These are phyloP conservation scores for Zaprionus ornatus DNA, from an alignment of 1,140 invertebrate species.

Conservation along the genomic window DNA sequence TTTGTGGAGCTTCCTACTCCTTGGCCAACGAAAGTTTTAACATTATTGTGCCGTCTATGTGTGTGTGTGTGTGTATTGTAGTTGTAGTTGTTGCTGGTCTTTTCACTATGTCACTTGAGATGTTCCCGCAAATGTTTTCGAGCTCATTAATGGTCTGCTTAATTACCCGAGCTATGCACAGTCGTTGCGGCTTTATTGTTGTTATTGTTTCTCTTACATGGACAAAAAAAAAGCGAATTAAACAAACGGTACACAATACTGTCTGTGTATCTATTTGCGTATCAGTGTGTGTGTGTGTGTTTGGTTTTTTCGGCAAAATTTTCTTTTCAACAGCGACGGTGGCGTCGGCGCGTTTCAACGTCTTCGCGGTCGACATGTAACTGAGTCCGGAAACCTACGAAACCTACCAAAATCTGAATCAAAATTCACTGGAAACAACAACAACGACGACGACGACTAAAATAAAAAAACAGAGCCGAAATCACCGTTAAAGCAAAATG, in stretches of 20 bases:
- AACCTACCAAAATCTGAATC: slow-evolving; percentile 10
- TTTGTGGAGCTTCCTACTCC: slow-evolving; percentile 27
- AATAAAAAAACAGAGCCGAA: neutral
- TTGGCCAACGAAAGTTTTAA: slow-evolving; percentile 12
- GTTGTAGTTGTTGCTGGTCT: slow-evolving; percentile 2
- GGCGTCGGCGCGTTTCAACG: slow-evolving; percentile 57
- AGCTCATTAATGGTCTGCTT: slow-evolving; percentile 14
- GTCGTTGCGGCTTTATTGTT: neutral
- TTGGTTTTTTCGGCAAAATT: neutral
- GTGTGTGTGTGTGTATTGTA: neutral
- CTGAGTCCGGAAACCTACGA: slow-evolving; percentile 45
- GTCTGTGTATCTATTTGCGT: neutral
- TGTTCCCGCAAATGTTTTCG: slow-evolving; percentile 12
- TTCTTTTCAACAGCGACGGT: slow-evolving; percentile 33
- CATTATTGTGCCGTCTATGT: neutral
- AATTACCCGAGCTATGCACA: slow-evolving; percentile 10
- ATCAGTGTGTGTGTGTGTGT: neutral
- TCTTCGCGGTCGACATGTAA: slow-evolving; percentile 67
- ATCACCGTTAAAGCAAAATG: slow-evolving; percentile 5
- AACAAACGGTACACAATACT: slow-evolving; percentile 9
- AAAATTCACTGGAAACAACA: slow-evolving; percentile 25
- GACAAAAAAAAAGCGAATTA: slow-evolving; percentile 16
- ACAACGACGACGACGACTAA: neutral
- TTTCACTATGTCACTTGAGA: slow-evolving; percentile 23
- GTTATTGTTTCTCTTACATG: slow-evolving; percentile 8